These are phyloP conservation scores for Xylota segnis DNA, from an alignment of 2,888 invertebrate species.

Conservation along the genomic window DNA sequence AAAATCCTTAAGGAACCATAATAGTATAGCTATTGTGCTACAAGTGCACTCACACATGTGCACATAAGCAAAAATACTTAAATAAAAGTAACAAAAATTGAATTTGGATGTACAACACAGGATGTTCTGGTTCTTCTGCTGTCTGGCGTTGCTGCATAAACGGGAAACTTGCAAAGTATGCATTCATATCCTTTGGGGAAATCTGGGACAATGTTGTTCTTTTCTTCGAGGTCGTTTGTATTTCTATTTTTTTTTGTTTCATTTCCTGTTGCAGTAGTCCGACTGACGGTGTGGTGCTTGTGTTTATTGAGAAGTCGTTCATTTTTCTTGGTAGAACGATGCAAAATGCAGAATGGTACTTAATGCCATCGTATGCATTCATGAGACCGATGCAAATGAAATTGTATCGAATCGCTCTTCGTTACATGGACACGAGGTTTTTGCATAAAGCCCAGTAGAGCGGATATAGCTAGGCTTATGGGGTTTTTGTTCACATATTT, in stretches of 20 bases:
- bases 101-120: slow-evolving; percentile 57
- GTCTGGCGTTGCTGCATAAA: slow-evolving; percentile 48
- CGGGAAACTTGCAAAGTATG: slow-evolving; percentile 71
- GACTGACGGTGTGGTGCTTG: slow-evolving; percentile 17
- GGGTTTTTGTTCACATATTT: slow-evolving; percentile 38
- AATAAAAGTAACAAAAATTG: slow-evolving; percentile 62
- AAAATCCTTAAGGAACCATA: slow-evolving; percentile 62
- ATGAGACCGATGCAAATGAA: slow-evolving; percentile 75
- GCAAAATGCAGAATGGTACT: slow-evolving; percentile 65
- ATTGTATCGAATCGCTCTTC: slow-evolving; percentile 61
- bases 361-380: slow-evolving; percentile 74
- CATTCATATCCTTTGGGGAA: slow-evolving; percentile 74
- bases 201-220: slow-evolving; percentile 75
- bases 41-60: slow-evolving; percentile 40
- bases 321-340: slow-evolving; percentile 33
- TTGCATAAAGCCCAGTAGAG: slow-evolving; percentile 26
- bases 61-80: slow-evolving; percentile 30
- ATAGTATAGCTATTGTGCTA: slow-evolving; percentile 40
- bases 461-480: slow-evolving; percentile 40
- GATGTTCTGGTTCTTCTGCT: slow-evolving; percentile 44
- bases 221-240: slow-evolving; percentile 65
- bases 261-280: slow-evolving; percentile 17
- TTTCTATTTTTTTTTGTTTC: slow-evolving; percentile 3
- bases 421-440: slow-evolving; percentile 36
- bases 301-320: slow-evolving; percentile 33